phyloP scores from a whole-genome alignment of 2,113 vertebrate species.

The Pollimyrus isidori region DNA sequence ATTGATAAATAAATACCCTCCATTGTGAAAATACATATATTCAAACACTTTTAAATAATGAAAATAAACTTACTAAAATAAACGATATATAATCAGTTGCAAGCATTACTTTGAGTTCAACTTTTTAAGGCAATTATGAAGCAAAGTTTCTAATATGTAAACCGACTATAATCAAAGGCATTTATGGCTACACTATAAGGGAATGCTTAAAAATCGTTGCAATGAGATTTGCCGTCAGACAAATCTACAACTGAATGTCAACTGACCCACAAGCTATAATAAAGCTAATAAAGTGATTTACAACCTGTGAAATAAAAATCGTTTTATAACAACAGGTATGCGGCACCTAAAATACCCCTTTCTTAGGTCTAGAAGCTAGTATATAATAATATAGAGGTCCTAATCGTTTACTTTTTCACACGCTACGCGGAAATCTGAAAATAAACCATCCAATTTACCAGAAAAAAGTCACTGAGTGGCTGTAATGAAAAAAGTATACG shows the following conservation, averaged over 20 bases:
- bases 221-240: conserved; percentile 62
- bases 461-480: conserved; percentile 40
- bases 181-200: conserved; percentile 78
- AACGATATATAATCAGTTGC: conserved; percentile 40
- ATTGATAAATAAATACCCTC: conserved; percentile 74
- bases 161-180: conserved; percentile 75
- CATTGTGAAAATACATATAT: conserved; percentile 65
- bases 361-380: conserved; percentile 68
- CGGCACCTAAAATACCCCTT: conserved; percentile 55
- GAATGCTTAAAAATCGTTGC: conserved; percentile 47
- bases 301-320: conserved; percentile 65
- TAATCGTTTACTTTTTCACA: conserved; percentile 33
- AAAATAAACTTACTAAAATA: conserved; percentile 52
- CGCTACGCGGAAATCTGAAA: conserved; percentile 34
- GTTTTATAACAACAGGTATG: conserved; percentile 48
- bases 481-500: conserved; percentile 41
- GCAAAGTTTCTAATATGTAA: conserved; percentile 62
- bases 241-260: conserved; percentile 71
- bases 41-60: conserved; percentile 56
- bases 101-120: conserved; percentile 43
- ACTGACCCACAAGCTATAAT: conserved; percentile 78
- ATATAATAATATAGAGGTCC: conserved; percentile 54
- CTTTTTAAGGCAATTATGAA: conserved; percentile 82
- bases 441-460: conserved; percentile 27
- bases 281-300: conserved; percentile 75